These are phyloP conservation scores for Drosophila subobscura DNA, from an alignment of 1,140 invertebrate species.

Conservation along the genomic window DNA sequence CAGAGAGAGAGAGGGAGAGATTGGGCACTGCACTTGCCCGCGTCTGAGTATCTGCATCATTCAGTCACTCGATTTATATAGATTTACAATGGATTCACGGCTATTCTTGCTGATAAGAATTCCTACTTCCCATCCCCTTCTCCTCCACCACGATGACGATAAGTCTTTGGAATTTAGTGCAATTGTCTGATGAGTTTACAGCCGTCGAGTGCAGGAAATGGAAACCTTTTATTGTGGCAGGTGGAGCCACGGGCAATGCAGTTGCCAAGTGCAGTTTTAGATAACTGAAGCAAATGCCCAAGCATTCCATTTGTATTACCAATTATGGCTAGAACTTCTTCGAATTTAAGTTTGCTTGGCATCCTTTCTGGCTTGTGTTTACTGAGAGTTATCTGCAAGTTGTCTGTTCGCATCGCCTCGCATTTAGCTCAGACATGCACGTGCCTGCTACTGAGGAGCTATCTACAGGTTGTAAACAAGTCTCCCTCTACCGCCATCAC, in stretches of 20 bases:
- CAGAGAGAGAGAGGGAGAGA: not conserved
- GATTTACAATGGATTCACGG: conserved; percentile 24
- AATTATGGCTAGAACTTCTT: not conserved
- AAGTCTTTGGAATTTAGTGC: conserved; percentile 15
- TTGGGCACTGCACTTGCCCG: no score
- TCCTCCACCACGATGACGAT: no score
- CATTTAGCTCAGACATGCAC: conserved; percentile 28
- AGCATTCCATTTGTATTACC: no score
- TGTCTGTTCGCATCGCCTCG: conserved; percentile 21
- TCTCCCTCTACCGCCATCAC: conserved; percentile 2
- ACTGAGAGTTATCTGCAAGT: conserved; percentile 30
- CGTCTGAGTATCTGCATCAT: no score
- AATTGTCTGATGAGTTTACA: conserved; percentile 14
- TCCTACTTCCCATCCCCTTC: not conserved
- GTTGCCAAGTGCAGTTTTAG: conserved; percentile 22
- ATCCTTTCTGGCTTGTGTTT: not conserved
- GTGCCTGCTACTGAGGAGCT: conserved; percentile 44
- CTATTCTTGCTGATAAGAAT: conserved; percentile 12
- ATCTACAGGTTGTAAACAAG: conserved; percentile 47
- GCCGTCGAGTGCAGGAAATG: conserved; percentile 9
- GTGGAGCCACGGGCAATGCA: conserved; percentile 15
- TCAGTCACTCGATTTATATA: conserved; percentile 10
- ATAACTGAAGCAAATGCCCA: not conserved
- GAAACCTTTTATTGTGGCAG: conserved; percentile 25
- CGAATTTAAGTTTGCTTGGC: conserved; percentile 8